Base-by-base conservation (phyloP, 64 coral and sea anemone species). In the Montipora efflorescens region DNA sequence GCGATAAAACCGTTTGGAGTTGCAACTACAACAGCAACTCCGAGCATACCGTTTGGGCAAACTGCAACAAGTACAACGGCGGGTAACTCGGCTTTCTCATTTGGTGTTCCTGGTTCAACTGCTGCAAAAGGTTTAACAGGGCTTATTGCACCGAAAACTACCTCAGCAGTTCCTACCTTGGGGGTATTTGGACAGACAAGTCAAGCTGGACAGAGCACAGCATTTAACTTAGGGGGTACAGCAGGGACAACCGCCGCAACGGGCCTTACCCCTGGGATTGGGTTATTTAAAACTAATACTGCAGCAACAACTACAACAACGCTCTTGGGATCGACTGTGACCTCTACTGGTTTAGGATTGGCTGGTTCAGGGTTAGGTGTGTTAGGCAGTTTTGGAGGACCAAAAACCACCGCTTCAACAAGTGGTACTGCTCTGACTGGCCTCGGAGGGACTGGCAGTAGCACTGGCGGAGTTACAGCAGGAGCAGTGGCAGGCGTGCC, bases 371-470 rank as follows among this genome's bases (percentile, higher is more conserved):
- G 50, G 48, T 62, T 87, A 10, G 55, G 55, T 23, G 52, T 58
- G 20, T 92, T 92, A 36, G 45, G 80, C 47, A 19, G 43, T 25
- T 62, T 92, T 4, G 59, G 28, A 15, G 55, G 70, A 12, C 23
- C 58, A 16, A 86, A 86, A 7, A 76, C 80, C 16, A 62, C 69
- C 47, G 74, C 68, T n/a, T 23, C 80, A 5, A 67, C 69, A 10
- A 72, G 66, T 46, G 69, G 64, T 3, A 36, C 69, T 16, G 13
- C 25, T 47, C 8, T 93, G n/a, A 88, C 83, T 88, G 92, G 92
- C 36, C 28, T 93, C 16, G 92, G 92, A 22, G 92, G 92, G 15
- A 93, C 92, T 55, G 92, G 92, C 3, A 80, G 84, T 25, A 92
- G 91, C 15, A 59, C 82, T 6, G 48, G 80, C 48, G 83, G 59